phyloP scores from a whole-genome alignment of 1,140 invertebrate genomes.

The Anadara kagoshimensis region DNA sequence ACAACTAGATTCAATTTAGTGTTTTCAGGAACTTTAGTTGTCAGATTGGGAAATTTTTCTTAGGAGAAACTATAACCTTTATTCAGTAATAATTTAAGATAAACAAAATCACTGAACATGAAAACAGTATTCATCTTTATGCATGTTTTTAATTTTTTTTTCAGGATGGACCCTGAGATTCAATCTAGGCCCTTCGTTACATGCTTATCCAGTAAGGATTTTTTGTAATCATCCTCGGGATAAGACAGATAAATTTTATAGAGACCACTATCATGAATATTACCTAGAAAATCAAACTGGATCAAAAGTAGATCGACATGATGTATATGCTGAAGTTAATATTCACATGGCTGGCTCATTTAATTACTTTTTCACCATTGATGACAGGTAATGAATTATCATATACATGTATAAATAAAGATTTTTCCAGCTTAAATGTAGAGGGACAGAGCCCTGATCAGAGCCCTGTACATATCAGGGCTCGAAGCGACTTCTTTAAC shows the following conservation, averaged over 20 bases:
- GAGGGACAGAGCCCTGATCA: no score
- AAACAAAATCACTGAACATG: no score
- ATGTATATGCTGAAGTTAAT: slow-evolving; percentile 79
- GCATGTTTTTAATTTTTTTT: slow-evolving; percentile 55
- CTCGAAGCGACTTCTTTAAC: no score
- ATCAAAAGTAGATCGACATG: slow-evolving; percentile 79
- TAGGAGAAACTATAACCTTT: no score
- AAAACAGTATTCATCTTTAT: no score
- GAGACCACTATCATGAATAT: slow-evolving; percentile 73
- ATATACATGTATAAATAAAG: no score
- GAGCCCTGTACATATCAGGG: no score
- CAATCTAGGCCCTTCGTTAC: slow-evolving; percentile 86
- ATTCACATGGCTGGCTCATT: slow-evolving; percentile 82
- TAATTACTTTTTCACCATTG: slow-evolving; percentile 86
- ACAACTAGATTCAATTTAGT: no score
- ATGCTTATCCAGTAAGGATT: slow-evolving; percentile 84
- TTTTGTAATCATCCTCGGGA: slow-evolving; percentile 88
- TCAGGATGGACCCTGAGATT: slow-evolving; percentile 85
- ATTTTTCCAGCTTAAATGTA: no score
- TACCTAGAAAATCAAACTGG: slow-evolving; percentile 72
- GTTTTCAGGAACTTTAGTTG: no score
- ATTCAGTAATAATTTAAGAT: no score
- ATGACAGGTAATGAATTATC: slow-evolving; percentile 77
- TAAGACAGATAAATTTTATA: slow-evolving; percentile 67
- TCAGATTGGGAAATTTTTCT: no score